Evolutionary conservation across 2,888 invertebrate species (phyloP).

Genomic region (Tinea trinotella): DNA sequence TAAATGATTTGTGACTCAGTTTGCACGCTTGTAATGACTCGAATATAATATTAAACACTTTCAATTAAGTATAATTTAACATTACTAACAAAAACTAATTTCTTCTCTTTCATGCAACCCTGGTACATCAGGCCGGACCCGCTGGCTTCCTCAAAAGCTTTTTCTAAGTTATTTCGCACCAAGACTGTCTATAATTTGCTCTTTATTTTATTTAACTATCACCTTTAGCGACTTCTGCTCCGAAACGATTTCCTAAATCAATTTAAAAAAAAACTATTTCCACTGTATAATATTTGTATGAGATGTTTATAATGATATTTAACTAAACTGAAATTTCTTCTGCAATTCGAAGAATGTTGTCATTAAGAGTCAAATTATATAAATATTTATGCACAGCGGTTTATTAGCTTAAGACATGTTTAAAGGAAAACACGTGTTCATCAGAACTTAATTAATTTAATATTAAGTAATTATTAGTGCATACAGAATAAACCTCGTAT

Average conservation of each 20-base stretch:
- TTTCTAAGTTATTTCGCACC: slow-evolving; percentile 81
- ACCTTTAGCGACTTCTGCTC: slow-evolving; percentile 44
- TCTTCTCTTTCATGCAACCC: slow-evolving; percentile 45
- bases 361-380: background rate
- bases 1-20: no score
- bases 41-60: no score
- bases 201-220: slow-evolving; percentile 52
- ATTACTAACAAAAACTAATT: slow-evolving; percentile 35
- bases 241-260: slow-evolving; percentile 24
- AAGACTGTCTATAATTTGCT: slow-evolving; percentile 69
- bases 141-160: slow-evolving; percentile 96
- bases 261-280: no score
- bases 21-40: no score
- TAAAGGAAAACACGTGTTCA: slow-evolving; percentile 62
- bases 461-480: slow-evolving; percentile 60
- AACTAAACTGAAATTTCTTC: background rate
- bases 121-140: slow-evolving; percentile 81
- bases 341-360: background rate
- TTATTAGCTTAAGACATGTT: slow-evolving; percentile 65
- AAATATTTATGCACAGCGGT: slow-evolving; percentile 32
- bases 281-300: slow-evolving; percentile 46
- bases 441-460: slow-evolving; percentile 63
- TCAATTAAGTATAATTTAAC: no score
- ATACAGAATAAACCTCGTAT: no score
- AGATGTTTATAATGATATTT: slow-evolving; percentile 41